A percentile compares a stretch with the other conserved stretches of the same genome.
These are phyloP conservation scores for Cheumatopsyche charites DNA, from an alignment of 1,140 invertebrate genomes.

Conservation along the genomic window DNA sequence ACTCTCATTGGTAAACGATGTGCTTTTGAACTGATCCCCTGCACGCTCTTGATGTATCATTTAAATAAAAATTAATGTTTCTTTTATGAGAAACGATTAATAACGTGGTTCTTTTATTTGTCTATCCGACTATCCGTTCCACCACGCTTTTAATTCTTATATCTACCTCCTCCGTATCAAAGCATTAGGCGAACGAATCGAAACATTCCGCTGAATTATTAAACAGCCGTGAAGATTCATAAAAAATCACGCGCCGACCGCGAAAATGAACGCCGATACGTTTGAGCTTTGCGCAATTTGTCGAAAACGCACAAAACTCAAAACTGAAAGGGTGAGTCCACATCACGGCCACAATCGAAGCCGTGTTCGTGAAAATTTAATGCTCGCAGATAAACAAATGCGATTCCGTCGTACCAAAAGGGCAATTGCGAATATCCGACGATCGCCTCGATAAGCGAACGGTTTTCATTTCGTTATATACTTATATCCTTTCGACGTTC, in stretches of 20 bases:
- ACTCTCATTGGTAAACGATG: conserved; percentile 43
- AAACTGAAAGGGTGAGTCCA: no score
- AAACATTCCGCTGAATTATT: conserved; percentile 17
- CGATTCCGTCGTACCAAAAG: no score
- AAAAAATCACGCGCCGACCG: background rate
- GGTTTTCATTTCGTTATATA: no score
- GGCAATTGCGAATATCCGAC: no score
- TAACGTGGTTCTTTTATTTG: conserved; percentile 40
- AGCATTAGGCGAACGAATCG: conserved; percentile 4
- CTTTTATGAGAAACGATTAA: conserved; percentile 46
- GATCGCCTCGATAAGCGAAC: no score
- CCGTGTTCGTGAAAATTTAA: no score
- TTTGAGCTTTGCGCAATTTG: no score
- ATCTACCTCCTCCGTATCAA: conserved; percentile 27
- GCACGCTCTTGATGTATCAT: conserved; percentile 41
- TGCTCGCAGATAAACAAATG: no score
- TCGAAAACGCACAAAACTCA: no score
- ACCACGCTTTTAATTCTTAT: conserved; percentile 34
- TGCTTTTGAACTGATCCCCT: conserved; percentile 38
- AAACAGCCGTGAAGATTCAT: background rate
- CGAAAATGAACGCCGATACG: background rate
- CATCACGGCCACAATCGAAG: no score
- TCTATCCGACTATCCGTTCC: conserved; percentile 23
- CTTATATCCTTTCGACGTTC: no score
- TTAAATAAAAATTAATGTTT: conserved; percentile 46